phyloP scores from a whole-genome alignment of 2,888 invertebrate genomes.

The Drosophila tripunctata region DNA sequence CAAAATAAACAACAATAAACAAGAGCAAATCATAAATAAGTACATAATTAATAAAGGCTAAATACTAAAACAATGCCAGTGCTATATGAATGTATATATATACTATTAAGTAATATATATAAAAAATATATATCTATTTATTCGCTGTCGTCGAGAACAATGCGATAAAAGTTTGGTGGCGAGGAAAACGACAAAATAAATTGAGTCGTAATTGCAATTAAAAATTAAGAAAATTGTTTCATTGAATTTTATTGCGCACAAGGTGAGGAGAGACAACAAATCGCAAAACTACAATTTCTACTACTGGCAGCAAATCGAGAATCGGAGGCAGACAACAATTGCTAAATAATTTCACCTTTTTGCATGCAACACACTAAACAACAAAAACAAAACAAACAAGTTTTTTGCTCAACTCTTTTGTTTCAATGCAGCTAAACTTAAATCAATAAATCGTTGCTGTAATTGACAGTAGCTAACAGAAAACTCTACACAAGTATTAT shows the following conservation, averaged over 20 bases:
- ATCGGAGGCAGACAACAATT: constrained; percentile 47
- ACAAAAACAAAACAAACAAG: constrained; percentile 34
- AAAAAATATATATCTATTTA: background rate
- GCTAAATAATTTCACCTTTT: constrained; percentile 64
- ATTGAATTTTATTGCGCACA: constrained; percentile 61
- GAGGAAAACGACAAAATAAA: constrained; percentile 48
- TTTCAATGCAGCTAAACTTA: constrained; percentile 38
- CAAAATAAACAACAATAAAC: constrained; percentile 8
- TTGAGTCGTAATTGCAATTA: constrained; percentile 46
- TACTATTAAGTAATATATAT: too few relatives aligned
- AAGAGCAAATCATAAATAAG: constrained; percentile 18
- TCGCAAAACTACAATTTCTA: background rate
- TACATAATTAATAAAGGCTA: constrained; percentile 48
- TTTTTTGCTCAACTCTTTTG: constrained; percentile 65
- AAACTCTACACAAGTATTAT: background rate
- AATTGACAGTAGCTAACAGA: constrained; percentile 22
- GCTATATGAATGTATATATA: constrained; percentile 1
- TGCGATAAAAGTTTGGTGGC: constrained; percentile 22
- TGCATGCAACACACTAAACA: constrained; percentile 31
- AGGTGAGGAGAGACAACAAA: constrained; percentile 50
- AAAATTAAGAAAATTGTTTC: constrained; percentile 62
- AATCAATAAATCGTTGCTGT: constrained; percentile 42
- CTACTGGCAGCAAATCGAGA: background rate
- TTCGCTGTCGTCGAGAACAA: constrained; percentile 36
- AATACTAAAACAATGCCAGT: constrained; percentile 36